phyloP scores from a whole-genome alignment of 2,797 vertebrate species.

The Poecile montanus region DNA sequence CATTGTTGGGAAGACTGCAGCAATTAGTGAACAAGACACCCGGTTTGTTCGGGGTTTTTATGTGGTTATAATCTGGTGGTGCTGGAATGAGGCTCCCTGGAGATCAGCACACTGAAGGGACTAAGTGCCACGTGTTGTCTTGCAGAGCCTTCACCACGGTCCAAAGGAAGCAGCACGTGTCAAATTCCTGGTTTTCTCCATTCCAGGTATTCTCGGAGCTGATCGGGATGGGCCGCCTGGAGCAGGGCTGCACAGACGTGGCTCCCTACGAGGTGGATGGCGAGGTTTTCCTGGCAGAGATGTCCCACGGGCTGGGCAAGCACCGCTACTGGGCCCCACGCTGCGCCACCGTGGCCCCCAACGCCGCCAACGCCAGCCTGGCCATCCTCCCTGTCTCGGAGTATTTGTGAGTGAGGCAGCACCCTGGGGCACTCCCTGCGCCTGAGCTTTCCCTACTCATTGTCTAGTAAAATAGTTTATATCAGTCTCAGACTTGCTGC shows the following conservation, averaged over 20 bases:
- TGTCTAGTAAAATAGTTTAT: not conserved
- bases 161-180: fast-evolving
- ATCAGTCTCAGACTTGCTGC: not conserved
- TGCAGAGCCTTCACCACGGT: not conserved
- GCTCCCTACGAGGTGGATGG: conserved; percentile 81
- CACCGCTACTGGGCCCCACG: conserved; percentile 80
- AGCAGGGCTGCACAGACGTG: conserved; percentile 80
- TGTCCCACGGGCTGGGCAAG: conserved; percentile 79
- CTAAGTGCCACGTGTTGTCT: fast-evolving
- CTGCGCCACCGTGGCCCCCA: not conserved
- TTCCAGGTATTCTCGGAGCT: conserved; percentile 83
- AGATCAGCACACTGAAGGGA: not conserved
- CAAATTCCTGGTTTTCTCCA: not conserved
- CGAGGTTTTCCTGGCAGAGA: conserved; percentile 78
- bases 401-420: conserved; percentile 44
- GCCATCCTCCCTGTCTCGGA: conserved; percentile 32
- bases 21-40: not conserved
- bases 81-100: not conserved
- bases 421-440: fast-evolving
- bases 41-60: not conserved
- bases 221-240: conserved; percentile 76
- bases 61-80: not conserved
- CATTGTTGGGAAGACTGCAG: not conserved
- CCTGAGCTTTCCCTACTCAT: not conserved
- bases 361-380: conserved; percentile 71